Conservation (phyloP, 2,797 vertebrate species). For the Bufotes viridis region DNA sequence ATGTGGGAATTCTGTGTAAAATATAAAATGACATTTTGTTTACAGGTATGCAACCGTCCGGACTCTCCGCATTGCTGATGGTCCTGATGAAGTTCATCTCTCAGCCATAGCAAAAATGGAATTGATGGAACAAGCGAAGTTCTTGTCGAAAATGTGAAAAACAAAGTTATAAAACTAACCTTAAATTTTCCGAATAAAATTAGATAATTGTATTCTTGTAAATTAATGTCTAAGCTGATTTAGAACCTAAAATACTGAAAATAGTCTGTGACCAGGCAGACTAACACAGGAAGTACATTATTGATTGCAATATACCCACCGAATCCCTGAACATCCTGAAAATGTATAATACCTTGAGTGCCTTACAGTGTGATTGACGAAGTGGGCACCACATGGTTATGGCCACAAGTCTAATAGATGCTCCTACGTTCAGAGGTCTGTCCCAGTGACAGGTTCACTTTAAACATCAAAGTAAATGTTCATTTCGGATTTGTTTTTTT, state of each 20-base stretch:
- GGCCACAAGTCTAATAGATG: too few relatives aligned
- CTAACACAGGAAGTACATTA: not conserved
- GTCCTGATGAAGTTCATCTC: conserved; percentile 94
- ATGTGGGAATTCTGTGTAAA: not conserved
- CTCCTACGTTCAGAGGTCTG: too few relatives aligned
- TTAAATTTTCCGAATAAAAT: not conserved
- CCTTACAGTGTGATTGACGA: too few relatives aligned
- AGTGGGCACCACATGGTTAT: too few relatives aligned
- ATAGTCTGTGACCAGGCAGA: not conserved
- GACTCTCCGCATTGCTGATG: conserved; percentile 86
- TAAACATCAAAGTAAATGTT: too few relatives aligned
- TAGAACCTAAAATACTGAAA: not conserved
- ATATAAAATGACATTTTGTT: not conserved
- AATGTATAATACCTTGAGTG: too few relatives aligned
- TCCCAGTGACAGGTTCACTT: too few relatives aligned
- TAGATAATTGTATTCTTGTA: not conserved
- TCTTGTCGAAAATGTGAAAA: conserved; percentile 77
- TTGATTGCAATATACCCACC: not conserved
- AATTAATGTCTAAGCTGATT: not conserved
- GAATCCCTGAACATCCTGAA: too few relatives aligned
- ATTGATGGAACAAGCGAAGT: conserved; percentile 80
- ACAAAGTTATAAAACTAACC: not conserved
- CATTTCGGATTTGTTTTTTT: too few relatives aligned
- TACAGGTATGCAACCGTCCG: conserved; percentile 81
- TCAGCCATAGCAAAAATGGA: conserved; percentile 85